Evolutionary conservation across 2,113 vertebrate species (phyloP).

Genomic region (Takifugu bimaculatus): DNA sequence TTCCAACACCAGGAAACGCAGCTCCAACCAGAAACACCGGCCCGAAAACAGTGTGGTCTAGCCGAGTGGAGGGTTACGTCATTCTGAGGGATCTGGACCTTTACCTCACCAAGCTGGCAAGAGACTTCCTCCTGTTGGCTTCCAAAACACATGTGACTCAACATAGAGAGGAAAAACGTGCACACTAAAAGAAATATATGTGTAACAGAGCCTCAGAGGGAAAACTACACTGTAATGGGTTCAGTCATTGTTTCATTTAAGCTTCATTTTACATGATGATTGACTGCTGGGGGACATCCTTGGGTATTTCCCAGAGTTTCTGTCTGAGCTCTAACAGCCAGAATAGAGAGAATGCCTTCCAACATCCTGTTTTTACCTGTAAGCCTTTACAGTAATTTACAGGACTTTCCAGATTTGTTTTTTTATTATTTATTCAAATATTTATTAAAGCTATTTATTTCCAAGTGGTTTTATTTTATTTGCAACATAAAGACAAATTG

Average conservation of each 20-base stretch:
- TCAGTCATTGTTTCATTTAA: not conserved
- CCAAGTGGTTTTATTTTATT: slow-evolving; percentile 45
- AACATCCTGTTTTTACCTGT: slow-evolving; percentile 50
- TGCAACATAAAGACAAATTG: slow-evolving; percentile 38
- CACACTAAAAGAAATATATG: not conserved
- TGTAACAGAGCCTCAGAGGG: not conserved
- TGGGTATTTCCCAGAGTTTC: slow-evolving; percentile 69
- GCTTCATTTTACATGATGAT: not conserved
- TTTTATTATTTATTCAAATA: slow-evolving; percentile 65
- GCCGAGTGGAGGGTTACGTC: slow-evolving; percentile 68
- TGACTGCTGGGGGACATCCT: slow-evolving; percentile 18
- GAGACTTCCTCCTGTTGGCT: slow-evolving; percentile 70
- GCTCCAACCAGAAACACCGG: not conserved
- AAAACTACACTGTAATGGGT: not conserved
- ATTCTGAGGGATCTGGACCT: slow-evolving; percentile 72
- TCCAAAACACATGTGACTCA: slow-evolving; percentile 37
- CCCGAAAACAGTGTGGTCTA: slow-evolving; percentile 53
- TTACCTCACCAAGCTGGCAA: slow-evolving; percentile 70
- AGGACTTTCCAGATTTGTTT: slow-evolving; percentile 64
- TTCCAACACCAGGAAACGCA: not conserved
- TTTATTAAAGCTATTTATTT: slow-evolving; percentile 73
- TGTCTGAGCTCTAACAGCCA: slow-evolving; percentile 36
- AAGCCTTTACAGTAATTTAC: slow-evolving; percentile 11
- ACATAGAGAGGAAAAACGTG: not conserved
- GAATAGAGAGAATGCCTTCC: slow-evolving; percentile 14